Conservation (phyloP, 1,140 invertebrate genomes). For the Pseudoatta argentina region DNA sequence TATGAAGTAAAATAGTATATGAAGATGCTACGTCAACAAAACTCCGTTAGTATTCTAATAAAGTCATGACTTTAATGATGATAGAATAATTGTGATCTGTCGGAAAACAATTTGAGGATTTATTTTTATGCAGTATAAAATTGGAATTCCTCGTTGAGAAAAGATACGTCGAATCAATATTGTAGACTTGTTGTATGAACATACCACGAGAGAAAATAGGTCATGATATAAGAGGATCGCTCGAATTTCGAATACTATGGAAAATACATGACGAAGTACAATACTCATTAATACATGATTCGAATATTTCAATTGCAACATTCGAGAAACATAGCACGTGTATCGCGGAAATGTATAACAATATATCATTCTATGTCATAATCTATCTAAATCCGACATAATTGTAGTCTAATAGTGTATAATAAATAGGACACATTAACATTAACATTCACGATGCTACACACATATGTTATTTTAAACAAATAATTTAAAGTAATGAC, state of each 20-base stretch:
- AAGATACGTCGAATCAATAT: slow-evolving; percentile 27
- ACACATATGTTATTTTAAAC: background rate
- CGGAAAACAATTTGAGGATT: background rate
- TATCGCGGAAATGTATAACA: background rate
- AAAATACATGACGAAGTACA: slow-evolving; percentile 1
- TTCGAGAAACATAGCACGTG: background rate
- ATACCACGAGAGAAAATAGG: background rate
- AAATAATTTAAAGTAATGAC: background rate
- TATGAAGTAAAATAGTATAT: background rate
- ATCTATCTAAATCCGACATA: background rate
- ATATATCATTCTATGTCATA: background rate
- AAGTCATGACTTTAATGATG: background rate
- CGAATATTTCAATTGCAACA: background rate
- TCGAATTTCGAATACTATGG: slow-evolving; percentile 27
- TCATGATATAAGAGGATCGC: slow-evolving; percentile 33
- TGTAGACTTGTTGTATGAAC: background rate
- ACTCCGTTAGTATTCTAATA: background rate
- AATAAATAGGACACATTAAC: background rate
- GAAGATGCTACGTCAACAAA: background rate
- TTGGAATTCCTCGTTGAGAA: background rate
- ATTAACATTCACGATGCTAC: background rate
- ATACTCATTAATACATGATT: slow-evolving; percentile 29
- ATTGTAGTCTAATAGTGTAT: background rate
- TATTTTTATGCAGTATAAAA: background rate
- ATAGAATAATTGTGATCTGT: background rate